Evolutionary conservation across 2,113 vertebrate genomes (phyloP).

Genomic region (Rana temporaria): DNA sequence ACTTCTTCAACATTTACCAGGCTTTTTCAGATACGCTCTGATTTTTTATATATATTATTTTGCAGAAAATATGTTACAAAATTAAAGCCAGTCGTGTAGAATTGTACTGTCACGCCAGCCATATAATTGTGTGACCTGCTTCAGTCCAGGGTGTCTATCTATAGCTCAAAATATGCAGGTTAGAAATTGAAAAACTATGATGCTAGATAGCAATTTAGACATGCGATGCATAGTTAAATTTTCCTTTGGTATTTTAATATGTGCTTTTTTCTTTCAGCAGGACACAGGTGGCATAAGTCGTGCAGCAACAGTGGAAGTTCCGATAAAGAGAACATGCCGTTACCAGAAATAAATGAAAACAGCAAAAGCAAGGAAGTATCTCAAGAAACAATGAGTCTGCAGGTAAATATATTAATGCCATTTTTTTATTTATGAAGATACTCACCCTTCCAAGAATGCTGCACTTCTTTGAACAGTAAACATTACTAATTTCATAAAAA

Average conservation of each 20-base stretch:
- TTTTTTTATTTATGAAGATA: background rate
- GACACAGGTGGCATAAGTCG: constrained; percentile 7
- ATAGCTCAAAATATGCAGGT: too few relatives aligned
- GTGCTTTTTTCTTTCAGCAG: constrained; percentile 16
- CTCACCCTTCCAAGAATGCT: background rate
- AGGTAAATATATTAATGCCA: constrained; percentile 44
- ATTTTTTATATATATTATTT: too few relatives aligned
- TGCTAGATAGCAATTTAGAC: too few relatives aligned
- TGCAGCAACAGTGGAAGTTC: background rate
- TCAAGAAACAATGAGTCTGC: constrained; percentile 57
- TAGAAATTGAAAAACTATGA: too few relatives aligned
- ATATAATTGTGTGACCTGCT: too few relatives aligned
- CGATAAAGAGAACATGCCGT: background rate
- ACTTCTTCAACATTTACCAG: too few relatives aligned
- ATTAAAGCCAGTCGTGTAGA: too few relatives aligned
- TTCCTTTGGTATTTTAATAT: constrained; percentile 14
- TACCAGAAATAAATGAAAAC: constrained; percentile 8
- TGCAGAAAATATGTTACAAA: too few relatives aligned
- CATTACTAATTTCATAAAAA: background rate
- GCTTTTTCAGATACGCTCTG: too few relatives aligned
- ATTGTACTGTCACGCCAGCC: too few relatives aligned
- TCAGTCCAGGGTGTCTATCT: too few relatives aligned
- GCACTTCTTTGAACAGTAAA: background rate
- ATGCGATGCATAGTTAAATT: background rate
- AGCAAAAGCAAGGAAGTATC: background rate